Conservation (phyloP, 2,888 invertebrate species). For the Eupithecia insigniata region DNA sequence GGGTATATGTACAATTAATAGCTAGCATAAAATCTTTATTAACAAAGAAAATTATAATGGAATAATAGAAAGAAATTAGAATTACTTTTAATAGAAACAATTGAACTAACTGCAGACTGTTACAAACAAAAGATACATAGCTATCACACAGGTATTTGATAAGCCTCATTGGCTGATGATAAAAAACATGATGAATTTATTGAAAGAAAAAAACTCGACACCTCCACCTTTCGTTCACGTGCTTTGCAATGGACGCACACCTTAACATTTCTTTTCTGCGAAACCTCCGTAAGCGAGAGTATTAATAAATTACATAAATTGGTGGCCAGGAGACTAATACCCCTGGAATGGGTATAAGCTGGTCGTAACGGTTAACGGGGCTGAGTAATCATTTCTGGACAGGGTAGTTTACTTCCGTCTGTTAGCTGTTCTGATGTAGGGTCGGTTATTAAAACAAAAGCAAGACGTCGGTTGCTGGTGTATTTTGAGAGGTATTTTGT, state of each 20-base stretch:
- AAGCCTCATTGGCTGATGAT: too few species aligned
- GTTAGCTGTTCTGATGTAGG: conserved; percentile 64
- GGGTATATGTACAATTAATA: neutral
- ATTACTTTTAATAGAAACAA: too few species aligned
- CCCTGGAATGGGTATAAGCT: conserved; percentile 80
- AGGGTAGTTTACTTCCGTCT: conserved; percentile 80
- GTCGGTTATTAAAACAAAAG: conserved; percentile 67
- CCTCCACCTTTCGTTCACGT: neutral
- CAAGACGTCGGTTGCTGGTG: conserved; percentile 24
- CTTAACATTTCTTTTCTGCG: conserved; percentile 64
- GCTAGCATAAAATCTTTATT: too few species aligned
- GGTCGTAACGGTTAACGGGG: conserved; percentile 79
- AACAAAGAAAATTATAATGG: too few species aligned
- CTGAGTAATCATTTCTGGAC: conserved; percentile 81
- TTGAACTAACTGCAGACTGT: too few species aligned
- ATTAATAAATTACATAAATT: conserved; percentile 83
- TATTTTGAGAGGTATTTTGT: neutral
- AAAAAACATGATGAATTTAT: too few species aligned
- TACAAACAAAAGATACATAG: too few species aligned
- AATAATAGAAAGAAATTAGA: too few species aligned
- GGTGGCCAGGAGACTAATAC: conserved; percentile 79
- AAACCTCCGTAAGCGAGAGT: conserved; percentile 63
- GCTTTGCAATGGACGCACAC: neutral
- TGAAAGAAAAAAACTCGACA: neutral
- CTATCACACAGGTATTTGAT: too few species aligned